Base-by-base conservation (phyloP, 1,140 invertebrate species). In the Nylanderia fulva region DNA sequence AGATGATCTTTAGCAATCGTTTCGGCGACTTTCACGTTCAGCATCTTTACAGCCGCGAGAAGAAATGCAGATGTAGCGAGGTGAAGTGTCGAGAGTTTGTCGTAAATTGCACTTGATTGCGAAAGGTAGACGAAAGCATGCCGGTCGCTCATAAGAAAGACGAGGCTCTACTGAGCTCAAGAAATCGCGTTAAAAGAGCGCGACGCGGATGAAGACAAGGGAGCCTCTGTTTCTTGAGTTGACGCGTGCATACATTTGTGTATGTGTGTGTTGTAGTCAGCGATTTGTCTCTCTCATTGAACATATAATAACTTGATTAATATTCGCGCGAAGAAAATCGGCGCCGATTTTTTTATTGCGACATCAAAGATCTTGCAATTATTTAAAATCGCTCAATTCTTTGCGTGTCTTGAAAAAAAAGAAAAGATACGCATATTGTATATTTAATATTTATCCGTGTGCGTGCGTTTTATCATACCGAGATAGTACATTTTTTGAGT, bases 161-260 rank as follows among this genome's bases (percentile, higher is more conserved):
- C 36, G 56, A 77, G 61, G 27, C 60, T 60, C 60, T 54, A 88
- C 84, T 86, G 72, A 33, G 33, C 61, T 33, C 29, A 66, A 64
- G 39, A 48, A 48, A 60, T 85, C 52, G 56, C 54, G 45, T 33
- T 42, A 63, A 83, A 89, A 75, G 36, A 82, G 39, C 36, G 66
- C 58, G 71, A 69, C 6, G 42, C 75, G n/a, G 42, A 74, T 13
- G 45, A 84, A 83, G 69, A 76, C 58, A 48, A 48, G 86, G 85
- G 85, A 84, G 58, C 80, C 86, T 90, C 88, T 92, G 91, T 92
- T 77, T 84, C 33, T 87, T 84, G 21, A 45, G 42, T 45, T 45
- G 42, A 54, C 48, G 60, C 27, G 87, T 71, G 48, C 84, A n/a
- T n/a, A n/a, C n/a, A n/a, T n/a, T n/a, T n/a, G n/a, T n/a, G 71